Conservation (phyloP, 1,140 invertebrate genomes). For the Neodiprion lecontei region DNA sequence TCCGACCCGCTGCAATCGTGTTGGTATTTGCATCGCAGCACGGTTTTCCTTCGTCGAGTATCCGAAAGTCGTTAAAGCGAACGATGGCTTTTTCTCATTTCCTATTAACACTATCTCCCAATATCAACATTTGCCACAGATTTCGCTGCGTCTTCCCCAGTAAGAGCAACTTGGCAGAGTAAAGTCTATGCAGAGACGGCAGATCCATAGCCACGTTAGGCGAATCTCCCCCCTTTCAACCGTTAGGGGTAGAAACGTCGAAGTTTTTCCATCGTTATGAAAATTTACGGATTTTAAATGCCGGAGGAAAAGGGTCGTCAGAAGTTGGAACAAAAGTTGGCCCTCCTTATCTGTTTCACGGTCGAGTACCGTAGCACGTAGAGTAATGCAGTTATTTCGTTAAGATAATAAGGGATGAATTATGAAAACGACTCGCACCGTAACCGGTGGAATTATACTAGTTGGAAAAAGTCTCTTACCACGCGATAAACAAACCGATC, state of each 20-base stretch:
- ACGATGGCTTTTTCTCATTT: no score
- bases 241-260: constrained; percentile 30
- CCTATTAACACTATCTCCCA: no score
- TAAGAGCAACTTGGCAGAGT: no score
- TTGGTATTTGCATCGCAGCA: no score
- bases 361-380: constrained; percentile 42
- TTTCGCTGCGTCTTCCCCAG: no score
- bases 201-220: constrained; percentile 21
- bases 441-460: background rate
- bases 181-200: no score
- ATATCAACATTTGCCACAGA: no score
- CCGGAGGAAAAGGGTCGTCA: constrained; percentile 28
- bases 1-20: no score
- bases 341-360: constrained; percentile 47
- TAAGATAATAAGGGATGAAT: background rate
- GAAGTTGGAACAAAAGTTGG: constrained; percentile 39
- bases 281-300: constrained; percentile 52
- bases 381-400: constrained; percentile 41
- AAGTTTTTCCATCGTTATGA: constrained; percentile 34
- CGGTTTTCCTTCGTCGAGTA: no score
- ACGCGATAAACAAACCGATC: constrained; percentile 38
- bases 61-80: no score
- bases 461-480: background rate
- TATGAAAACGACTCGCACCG: background rate
- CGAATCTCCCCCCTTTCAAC: constrained; percentile 26